Evolutionary conservation across 2,888 invertebrate species (phyloP).

Genomic region (Xylota segnis): DNA sequence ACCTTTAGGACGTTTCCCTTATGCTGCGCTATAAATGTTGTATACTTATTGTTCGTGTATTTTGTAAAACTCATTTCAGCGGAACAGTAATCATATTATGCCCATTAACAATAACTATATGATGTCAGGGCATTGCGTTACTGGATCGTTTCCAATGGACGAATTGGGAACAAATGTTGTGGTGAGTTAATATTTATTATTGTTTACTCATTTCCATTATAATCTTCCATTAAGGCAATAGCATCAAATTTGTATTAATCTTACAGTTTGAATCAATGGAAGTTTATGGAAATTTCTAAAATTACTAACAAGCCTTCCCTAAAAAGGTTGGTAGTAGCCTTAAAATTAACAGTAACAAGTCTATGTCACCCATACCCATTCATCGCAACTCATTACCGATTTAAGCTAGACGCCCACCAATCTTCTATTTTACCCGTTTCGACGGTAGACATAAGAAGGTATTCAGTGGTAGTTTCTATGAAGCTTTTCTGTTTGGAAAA

Average conservation of each 20-base stretch:
- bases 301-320: too few relatives aligned
- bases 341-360: too few relatives aligned
- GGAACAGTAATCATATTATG: slow-evolving; percentile 73
- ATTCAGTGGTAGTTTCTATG: too few relatives aligned
- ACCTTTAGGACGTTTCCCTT: background rate
- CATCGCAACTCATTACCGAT: too few relatives aligned
- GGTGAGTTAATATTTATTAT: slow-evolving; percentile 59
- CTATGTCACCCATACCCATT: too few relatives aligned
- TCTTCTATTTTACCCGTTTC: too few relatives aligned
- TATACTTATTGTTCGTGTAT: slow-evolving; percentile 48
- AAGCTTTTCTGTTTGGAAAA: too few relatives aligned
- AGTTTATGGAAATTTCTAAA: too few relatives aligned
- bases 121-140: slow-evolving; percentile 74
- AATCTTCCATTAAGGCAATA: background rate
- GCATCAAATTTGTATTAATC: background rate
- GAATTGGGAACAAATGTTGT: slow-evolving; percentile 72
- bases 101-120: slow-evolving; percentile 70
- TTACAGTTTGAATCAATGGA: too few relatives aligned
- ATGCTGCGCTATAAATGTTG: background rate
- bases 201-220: background rate
- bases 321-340: too few relatives aligned
- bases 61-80: slow-evolving; percentile 69
- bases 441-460: too few relatives aligned
- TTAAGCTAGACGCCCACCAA: too few relatives aligned
- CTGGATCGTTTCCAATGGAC: slow-evolving; percentile 74